Evolutionary conservation across 2,113 vertebrate genomes (phyloP), one percentile per base, ranked within the genome.

Genomic region (Poeciliopsis retropinna): DNA sequence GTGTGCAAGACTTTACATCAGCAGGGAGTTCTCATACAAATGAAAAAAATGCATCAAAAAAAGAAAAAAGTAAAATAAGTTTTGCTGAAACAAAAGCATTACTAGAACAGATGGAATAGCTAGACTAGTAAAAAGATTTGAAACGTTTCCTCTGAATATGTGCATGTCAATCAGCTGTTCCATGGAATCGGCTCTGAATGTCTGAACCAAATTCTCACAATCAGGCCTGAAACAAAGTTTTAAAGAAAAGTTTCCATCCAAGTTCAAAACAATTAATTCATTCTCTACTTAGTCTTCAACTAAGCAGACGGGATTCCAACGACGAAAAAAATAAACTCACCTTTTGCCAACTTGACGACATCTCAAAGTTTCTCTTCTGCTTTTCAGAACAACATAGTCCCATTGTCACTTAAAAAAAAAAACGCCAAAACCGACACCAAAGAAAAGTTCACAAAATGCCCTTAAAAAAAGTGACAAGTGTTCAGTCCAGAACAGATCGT

Each of bases 331-430:
- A 31, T 37, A 37, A 37, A 82, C 91, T 91, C 86, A 95, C 93
- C 93, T 91, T 93, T 69, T 84, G 89, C 94, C 89, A 94, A 70
- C 76, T 85, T 4, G 89, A 84, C 19, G 75, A 47, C 64, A 87
- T 84, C 29, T 78, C 88, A 86, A 91, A 84, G 78, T 85, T 92
- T 73, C 76, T 88, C 76, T 80, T 75, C 63, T 88, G 83, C 81
- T 93, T 94, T 80, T 94, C 93, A 88, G 88, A 90, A 60, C 85
- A 93, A 84, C 93, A 94, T 90, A 94, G 63, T 94, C 93, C 93
- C 94, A 95, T 95, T 89, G 86, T 94, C 85, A 85, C 83, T 73
- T n/a, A 28, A 44, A 31, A 31, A 30, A 30, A 30, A 31, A 57
- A 79, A 25, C 37, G 34, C 2, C 70, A 67, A 87, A 84, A 64